Conservation (phyloP, 2,113 vertebrate genomes). For the Chinchilla lanigera region DNA sequence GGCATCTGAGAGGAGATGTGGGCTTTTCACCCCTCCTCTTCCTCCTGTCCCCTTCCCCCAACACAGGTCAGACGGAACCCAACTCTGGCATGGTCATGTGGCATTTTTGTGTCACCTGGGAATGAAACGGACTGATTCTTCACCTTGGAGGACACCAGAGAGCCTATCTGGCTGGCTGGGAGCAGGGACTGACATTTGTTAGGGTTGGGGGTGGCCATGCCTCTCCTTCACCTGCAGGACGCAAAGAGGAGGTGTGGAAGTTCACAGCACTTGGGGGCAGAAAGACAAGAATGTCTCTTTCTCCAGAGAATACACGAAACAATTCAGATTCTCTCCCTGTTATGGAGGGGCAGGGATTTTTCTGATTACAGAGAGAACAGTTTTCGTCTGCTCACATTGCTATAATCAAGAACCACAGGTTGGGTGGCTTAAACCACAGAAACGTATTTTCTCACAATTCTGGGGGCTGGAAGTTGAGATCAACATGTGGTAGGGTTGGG, state of each 20-base stretch:
- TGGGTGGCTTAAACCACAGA: not conserved
- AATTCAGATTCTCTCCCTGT: accelerated
- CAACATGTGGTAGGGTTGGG: accelerated
- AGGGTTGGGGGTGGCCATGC: not conserved
- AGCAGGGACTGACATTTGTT: not conserved
- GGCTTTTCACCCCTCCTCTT: not conserved
- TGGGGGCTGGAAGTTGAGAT: not conserved
- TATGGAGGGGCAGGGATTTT: not conserved
- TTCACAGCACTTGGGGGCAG: not conserved
- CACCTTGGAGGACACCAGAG: not conserved
- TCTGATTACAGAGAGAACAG: not conserved
- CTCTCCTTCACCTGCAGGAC: not conserved
- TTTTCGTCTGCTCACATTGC: no score
- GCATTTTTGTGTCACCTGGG: not conserved
- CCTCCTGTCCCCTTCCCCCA: no score
- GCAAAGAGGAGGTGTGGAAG: not conserved
- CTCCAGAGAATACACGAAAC: not conserved
- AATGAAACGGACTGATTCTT: not conserved
- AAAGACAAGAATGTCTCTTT: not conserved
- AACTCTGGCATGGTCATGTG: not conserved
- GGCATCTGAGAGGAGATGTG: not conserved
- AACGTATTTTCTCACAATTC: not conserved
- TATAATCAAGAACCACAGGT: not conserved
- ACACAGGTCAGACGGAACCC: not conserved
- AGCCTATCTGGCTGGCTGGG: not conserved